Conservation (phyloP, 1,140 invertebrate genomes). For the Mizuhopecten yessoensis region DNA sequence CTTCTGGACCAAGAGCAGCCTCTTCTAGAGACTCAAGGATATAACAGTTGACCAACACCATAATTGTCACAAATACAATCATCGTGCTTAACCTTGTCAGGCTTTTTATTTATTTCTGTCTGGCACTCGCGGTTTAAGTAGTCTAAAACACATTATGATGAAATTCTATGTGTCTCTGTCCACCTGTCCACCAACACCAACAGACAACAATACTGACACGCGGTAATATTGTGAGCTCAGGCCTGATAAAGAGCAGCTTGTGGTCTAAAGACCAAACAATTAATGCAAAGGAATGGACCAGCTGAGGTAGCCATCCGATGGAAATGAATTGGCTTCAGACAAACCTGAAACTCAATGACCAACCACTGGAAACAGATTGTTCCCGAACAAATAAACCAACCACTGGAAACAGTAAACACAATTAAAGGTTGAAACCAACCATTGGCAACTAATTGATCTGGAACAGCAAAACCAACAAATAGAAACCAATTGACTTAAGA, state of each 20-base stretch:
- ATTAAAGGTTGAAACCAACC: not conserved
- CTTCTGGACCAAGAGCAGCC: no score
- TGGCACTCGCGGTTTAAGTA: not conserved
- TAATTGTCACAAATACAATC: not conserved
- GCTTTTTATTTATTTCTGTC: slow-evolving; percentile 5
- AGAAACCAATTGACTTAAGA: no score
- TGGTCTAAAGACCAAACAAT: not conserved
- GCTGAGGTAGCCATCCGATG: not conserved
- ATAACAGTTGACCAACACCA: not conserved
- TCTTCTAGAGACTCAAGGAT: not conserved
- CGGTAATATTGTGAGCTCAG: not conserved
- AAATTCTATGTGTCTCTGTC: not conserved
- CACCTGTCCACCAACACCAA: not conserved
- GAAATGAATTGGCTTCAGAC: not conserved
- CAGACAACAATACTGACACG: not conserved
- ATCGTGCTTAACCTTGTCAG: not conserved
- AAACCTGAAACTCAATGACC: not conserved
- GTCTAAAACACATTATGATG: not conserved
- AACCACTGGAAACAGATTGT: not conserved
- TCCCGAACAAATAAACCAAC: not conserved
- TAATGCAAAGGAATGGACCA: not conserved
- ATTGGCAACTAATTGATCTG: not conserved
- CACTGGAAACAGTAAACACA: not conserved
- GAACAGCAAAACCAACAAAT: not conserved
- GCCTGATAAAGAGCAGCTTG: not conserved